Percentiles rank a stretch among this genome's conserved stretches.
Evolutionary conservation across 2,113 vertebrate species (phyloP).

Genomic region (Oryzias celebensis): DNA sequence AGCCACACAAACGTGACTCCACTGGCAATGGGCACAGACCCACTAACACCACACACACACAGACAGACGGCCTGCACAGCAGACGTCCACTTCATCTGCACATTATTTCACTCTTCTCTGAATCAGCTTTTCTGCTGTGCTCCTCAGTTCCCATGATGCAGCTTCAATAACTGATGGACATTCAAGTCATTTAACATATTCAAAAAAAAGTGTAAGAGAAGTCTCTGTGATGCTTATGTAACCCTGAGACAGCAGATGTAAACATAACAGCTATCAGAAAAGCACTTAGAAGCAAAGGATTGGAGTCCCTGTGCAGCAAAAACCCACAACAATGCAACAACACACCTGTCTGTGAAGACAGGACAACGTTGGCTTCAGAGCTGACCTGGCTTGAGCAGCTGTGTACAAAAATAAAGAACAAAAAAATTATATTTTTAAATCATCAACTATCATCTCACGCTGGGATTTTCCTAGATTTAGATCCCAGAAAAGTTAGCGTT

Average conservation of each 20-base stretch:
- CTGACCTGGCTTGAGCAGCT: too few relatives aligned
- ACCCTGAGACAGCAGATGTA: conserved; percentile 5
- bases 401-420: too few relatives aligned
- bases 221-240: neutral
- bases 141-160: too few relatives aligned
- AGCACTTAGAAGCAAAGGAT: conserved; percentile 34
- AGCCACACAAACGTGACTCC: conserved; percentile 50
- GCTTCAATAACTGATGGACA: too few relatives aligned
- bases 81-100: neutral
- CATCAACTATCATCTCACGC: too few relatives aligned
- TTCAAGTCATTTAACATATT: too few relatives aligned
- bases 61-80: neutral
- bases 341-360: too few relatives aligned
- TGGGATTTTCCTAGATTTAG: too few relatives aligned
- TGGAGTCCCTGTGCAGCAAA: conserved; percentile 36
- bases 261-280: conserved; percentile 5
- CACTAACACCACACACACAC: conserved; percentile 20
- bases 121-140: too few relatives aligned
- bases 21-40: conserved; percentile 47
- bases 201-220: neutral
- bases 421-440: too few relatives aligned
- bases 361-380: too few relatives aligned
- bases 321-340: conserved; percentile 34
- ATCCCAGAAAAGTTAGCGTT: too few relatives aligned
- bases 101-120: conserved; percentile 15